Evolutionary conservation across 2,113 vertebrate species (phyloP), one percentile per base, ranked within the genome.

Genomic region (Varanus komodoensis): DNA sequence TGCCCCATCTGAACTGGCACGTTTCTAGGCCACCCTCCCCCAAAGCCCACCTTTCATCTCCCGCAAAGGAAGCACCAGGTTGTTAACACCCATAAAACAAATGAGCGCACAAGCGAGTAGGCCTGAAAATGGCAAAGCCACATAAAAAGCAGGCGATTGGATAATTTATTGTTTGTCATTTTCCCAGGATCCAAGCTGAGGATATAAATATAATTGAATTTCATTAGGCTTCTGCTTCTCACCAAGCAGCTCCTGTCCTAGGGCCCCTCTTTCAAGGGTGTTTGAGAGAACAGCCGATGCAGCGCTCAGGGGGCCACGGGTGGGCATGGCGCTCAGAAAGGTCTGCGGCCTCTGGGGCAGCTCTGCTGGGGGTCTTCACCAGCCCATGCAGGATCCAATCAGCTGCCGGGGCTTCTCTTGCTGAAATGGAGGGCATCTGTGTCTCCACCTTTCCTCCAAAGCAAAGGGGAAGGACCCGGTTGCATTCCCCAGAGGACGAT

Each of bases 11-110:
- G 54, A 74, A 74, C 86, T 48, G 69, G 44, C 48, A 2, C 34
- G 32, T 75, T 79, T 48, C 44, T 8, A 50, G 48, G 57, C 27
- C 84, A 34, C 25, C 73, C 82, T 7, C 12, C 34, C 38, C 17
- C 77, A 17, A 17, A 64, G 69, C 23, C 44, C 44, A 14, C 79
- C 80, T 57, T 82, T 83, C 77, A 0, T 34, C 54, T 48, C 78
- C 67, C 90, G 90, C 34, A 61, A 11, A 84, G 86, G 83, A 88
- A 90, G 44, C 86, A 82, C 15, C 57, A 87, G 86, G 84, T 32
- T 89, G 19, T 50, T 52, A 84, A 91, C 3, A 54, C 71, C 52
- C 82, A 90, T 88, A 89, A 93, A 90, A 86, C n/a, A 80, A 91
- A 87, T 12, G 34, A 91, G 57, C 50, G 88, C 88, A 78, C 29